A percentile compares a stretch with the other conserved stretches of the same genome.
These are phyloP conservation scores for Silurus asotus DNA, from an alignment of 2,113 vertebrate genomes.

Conservation along the genomic window DNA sequence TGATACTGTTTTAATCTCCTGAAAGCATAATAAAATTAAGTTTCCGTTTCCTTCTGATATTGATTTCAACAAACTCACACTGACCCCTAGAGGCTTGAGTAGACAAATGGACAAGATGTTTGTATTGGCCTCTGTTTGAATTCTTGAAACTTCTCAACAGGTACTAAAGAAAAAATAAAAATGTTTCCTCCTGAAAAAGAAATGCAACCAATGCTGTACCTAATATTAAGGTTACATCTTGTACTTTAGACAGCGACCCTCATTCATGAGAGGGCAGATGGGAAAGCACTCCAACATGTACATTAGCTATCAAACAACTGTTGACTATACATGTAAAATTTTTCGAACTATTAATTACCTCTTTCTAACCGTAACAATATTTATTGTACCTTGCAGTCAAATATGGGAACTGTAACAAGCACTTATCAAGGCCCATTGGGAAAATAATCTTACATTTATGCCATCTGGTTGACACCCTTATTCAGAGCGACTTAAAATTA, in stretches of 20 bases:
- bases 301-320: not conserved
- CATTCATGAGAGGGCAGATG: too few species aligned
- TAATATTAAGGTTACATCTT: not conserved
- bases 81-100: slow-evolving; percentile 27
- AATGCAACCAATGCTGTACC: not conserved
- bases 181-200: not conserved
- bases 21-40: not conserved
- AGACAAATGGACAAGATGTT: slow-evolving; percentile 18
- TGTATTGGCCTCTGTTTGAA: not conserved
- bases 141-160: not conserved
- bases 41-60: not conserved
- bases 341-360: not conserved
- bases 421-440: not conserved
- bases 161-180: not conserved
- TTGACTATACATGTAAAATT: not conserved
- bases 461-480: too few species aligned
- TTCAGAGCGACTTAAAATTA: too few species aligned
- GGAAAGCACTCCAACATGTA: not conserved
- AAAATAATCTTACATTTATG: not conserved
- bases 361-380: not conserved
- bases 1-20: not conserved
- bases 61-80: slow-evolving; percentile 15
- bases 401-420: not conserved
- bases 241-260: not conserved
- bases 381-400: not conserved